These are phyloP conservation scores for Pasiphila rectangulata DNA, from an alignment of 2,888 invertebrate species.

Conservation along the genomic window DNA sequence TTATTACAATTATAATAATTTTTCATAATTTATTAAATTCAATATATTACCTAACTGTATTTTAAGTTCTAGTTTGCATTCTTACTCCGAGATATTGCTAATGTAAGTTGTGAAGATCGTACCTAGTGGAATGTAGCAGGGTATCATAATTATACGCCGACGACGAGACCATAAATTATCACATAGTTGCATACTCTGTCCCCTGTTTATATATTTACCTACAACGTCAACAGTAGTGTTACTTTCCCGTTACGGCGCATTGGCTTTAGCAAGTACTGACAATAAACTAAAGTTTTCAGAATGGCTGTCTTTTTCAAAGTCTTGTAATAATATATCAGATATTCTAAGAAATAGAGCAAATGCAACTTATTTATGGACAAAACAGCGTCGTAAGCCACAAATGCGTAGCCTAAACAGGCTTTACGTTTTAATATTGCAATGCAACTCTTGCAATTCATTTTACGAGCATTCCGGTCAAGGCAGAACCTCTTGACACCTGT, in stretches of 20 bases:
- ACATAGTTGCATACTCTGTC: constrained; percentile 2
- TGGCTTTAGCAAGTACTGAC: no score
- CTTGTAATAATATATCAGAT: no score
- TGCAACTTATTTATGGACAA: constrained; percentile 2
- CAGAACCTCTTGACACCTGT: constrained; percentile 32
- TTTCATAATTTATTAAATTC: no score
- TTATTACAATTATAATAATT: no score
- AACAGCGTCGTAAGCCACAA: neutral
- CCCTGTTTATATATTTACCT: constrained; percentile 7
- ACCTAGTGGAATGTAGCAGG: constrained; percentile 25
- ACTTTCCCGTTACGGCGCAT: neutral
- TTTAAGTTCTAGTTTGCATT: neutral
- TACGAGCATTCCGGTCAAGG: constrained; percentile 25
- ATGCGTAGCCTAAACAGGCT: constrained; percentile 1
- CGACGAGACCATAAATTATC: constrained; percentile 11
- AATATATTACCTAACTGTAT: no score
- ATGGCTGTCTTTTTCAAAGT: no score
- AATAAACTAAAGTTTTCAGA: no score
- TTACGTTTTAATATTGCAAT: constrained; percentile 10
- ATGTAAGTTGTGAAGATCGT: constrained; percentile 17
- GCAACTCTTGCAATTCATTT: constrained; percentile 17
- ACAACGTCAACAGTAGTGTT: neutral
- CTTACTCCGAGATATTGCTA: constrained; percentile 1
- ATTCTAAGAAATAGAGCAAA: no score
- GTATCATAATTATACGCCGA: constrained; percentile 14